Evolutionary conservation across 1,140 invertebrate species (phyloP).

Genomic region (Dendrolimus punctatus): DNA sequence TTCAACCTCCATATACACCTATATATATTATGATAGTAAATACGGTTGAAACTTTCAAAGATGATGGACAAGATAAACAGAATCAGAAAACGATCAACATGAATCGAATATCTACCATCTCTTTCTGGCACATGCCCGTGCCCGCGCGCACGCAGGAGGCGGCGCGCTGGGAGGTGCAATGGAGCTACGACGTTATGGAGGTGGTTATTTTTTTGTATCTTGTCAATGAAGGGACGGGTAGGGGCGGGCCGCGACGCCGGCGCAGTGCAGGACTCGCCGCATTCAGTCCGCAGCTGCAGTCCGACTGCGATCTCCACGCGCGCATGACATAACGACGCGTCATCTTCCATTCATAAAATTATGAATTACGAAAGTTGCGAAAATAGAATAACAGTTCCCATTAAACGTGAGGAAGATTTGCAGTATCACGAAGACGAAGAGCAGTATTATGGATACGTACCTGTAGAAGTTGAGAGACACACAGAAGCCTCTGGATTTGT

Average conservation of each 20-base stretch:
- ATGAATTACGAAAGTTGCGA: slow-evolving; percentile 59
- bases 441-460: slow-evolving; percentile 43
- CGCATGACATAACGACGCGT: slow-evolving; percentile 23
- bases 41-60: slow-evolving; percentile 26
- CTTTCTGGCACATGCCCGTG: slow-evolving; percentile 27
- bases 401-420: slow-evolving; percentile 48
- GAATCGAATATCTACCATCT: slow-evolving; percentile 27
- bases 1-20: slow-evolving; percentile 25
- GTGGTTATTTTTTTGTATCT: slow-evolving; percentile 64
- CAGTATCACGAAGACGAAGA: slow-evolving; percentile 55
- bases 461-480: slow-evolving; percentile 46
- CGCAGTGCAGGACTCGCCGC: slow-evolving; percentile 13
- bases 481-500: slow-evolving; percentile 37
- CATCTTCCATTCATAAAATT: slow-evolving; percentile 17
- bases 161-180: slow-evolving; percentile 48
- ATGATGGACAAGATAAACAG: slow-evolving; percentile 63
- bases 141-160: slow-evolving; percentile 31
- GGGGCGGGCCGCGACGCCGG: slow-evolving; percentile 36
- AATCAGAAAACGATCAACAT: slow-evolving; percentile 29
- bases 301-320: slow-evolving; percentile 31
- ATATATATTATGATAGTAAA: slow-evolving; percentile 42
- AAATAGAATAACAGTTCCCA: slow-evolving; percentile 34
- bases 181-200: slow-evolving; percentile 29
- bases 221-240: slow-evolving; percentile 64
- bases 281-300: slow-evolving; percentile 33